Base-by-base conservation (phyloP, 1,140 invertebrate genomes). In the Oryzaephilus surinamensis region DNA sequence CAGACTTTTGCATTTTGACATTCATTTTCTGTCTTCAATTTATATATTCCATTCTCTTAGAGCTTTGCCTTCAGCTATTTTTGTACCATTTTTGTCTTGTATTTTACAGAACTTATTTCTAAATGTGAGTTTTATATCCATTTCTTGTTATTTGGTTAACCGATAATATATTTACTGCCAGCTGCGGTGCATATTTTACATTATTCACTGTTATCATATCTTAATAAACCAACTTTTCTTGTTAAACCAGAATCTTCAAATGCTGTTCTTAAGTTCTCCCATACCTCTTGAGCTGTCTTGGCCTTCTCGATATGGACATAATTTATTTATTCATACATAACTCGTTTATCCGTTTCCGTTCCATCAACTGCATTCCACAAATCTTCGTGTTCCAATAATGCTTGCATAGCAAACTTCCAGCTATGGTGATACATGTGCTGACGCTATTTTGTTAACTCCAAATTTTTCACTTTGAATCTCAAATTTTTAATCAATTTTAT, bases 201-300 rank as follows among this genome's bases (percentile, higher is more conserved):
- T 28, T 11, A 13, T 28, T 14, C 4, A 4, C 27, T 13, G 15
- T 2, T 13, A 28, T 28, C 2, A 13, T 28, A n/a, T n/a, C n/a
- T n/a, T n/a, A n/a, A n/a, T n/a, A n/a, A n/a, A 32, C 13, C 7
- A 10, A 14, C 14, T n/a, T 14, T 36, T 12, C 19, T 24, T 13
- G 11, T 36, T 24, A 36, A 3, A 36, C 10, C 21, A 36, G 34
- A 36, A 36, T 14, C 17, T 36, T 7, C 23, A n/a, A 24, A 36
- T 27, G 24, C 16, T 14, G 14, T 19, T 27, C 20, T 26, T 5
- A 24, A 21, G 24, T 24, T 11, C n/a, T n/a, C n/a, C n/a, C n/a
- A n/a, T n/a, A n/a, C n/a, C n/a, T n/a, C n/a, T n/a, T n/a, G n/a
- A n/a, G n/a, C n/a, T n/a, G n/a, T n/a, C n/a, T n/a, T n/a, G n/a